Evolutionary conservation across 2,113 vertebrate genomes (phyloP), one percentile per base, ranked within the genome.

Genomic region (Apteryx owenii): DNA sequence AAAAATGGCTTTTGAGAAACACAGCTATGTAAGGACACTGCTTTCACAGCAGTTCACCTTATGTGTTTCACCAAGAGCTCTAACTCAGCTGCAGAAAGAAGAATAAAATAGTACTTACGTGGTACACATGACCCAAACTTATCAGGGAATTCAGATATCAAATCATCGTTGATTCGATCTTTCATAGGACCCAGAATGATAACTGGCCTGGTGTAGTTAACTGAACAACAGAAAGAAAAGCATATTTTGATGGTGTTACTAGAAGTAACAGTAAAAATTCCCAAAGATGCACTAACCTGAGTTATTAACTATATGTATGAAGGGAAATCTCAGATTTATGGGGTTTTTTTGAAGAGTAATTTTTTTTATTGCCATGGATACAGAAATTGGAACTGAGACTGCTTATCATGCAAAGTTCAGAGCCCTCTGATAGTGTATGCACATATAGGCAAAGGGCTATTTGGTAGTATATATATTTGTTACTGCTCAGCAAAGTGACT

Each of bases 121-220:
- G 99, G 99, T 66, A 99, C 99, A 90, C 99, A 99, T 1, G 99
- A 99, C 54, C 99, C 99, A 98, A 99, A 99, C 96, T 99, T 99
- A 94, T 99, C 99, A 44, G 99, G 99, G 92, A 99, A 99, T 97
- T 99, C 99, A 12, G 99, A 99, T 98, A 99, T 99, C 96, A 99
- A 99, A 96, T 99, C 99, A 46, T 99, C 99, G 11, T 99, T 99
- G 97, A 99, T 98, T 81, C 99, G 98, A 98, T 99, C 99, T 98
- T 99, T 99, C 99, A 99, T 99, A 23, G 99, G 99, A 53, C 99
- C 99, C 68, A 99, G 98, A 96, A 99, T 99, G 93, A 99, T 99
- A 94, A 99, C 98, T 0, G 99, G 99, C 90, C 99, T 98, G 93
- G 99, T 99, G 81, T 99, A 99, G 98, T 98, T 98, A 96, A 99